These are phyloP conservation scores for Thunnus albacares DNA, from an alignment of 2,797 vertebrate species.

Conservation along the genomic window DNA sequence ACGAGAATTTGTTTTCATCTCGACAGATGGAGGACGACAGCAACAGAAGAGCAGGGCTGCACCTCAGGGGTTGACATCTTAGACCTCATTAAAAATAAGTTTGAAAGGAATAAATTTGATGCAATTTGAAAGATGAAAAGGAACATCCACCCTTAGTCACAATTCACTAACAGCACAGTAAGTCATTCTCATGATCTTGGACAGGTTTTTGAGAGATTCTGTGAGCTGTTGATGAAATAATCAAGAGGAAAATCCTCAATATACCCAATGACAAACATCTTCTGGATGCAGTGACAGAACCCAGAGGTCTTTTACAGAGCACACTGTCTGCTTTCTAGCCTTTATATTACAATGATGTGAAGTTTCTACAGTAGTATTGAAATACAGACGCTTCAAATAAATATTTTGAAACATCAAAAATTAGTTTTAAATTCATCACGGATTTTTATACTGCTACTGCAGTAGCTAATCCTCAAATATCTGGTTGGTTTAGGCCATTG, in stretches of 20 bases:
- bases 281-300: background rate
- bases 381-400: background rate
- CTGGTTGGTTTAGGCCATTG: background rate
- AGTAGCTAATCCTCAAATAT: background rate
- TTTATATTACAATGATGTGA: background rate
- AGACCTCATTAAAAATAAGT: conserved; percentile 70
- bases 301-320: background rate
- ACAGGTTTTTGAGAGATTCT: background rate
- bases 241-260: conserved; percentile 33
- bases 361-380: background rate
- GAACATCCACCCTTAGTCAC: conserved; percentile 40
- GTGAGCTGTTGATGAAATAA: conserved; percentile 34
- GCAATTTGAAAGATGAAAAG: conserved; percentile 66
- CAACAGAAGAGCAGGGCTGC: conserved; percentile 53
- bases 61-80: conserved; percentile 69
- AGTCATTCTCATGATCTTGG: conserved; percentile 20
- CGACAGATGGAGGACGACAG: conserved; percentile 65
- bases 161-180: conserved; percentile 11
- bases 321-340: conserved; percentile 8
- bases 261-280: conserved; percentile 11
- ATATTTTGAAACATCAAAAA: background rate
- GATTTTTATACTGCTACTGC: background rate
- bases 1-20: conserved; percentile 70
- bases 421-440: background rate
- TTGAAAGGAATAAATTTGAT: conserved; percentile 53